Evolutionary conservation across 2,888 invertebrate species (phyloP), one percentile per base, ranked within the genome.

Genomic region (Ganaspis brasiliensis): DNA sequence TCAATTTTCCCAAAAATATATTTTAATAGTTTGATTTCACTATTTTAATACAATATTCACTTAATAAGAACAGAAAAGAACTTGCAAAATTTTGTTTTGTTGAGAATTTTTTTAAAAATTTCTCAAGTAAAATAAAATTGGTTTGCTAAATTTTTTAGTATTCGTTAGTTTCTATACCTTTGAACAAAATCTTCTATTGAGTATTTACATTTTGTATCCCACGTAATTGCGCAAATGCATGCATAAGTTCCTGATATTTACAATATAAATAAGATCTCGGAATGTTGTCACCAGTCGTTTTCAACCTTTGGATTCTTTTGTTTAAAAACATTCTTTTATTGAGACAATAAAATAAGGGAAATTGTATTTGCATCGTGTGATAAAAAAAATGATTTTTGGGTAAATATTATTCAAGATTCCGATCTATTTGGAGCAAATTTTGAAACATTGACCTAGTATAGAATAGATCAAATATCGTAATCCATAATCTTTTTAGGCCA

Each of bases 141-240:
- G 6, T 16, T n/a, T n/a, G 31, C n/a, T 59, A 59, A 31, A 8
- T 59, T 59, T 31, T 59, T 57, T 8, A 6, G 8, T 59, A 59
- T 26, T 59, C 59, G n/a, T 26, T 26, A 24, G 10, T 16, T 61
- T 61, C 35, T 19, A 59, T 31, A 61, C 35, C 19, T 61, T 61
- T 16, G 61, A 8, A n/a, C n/a, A 61, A 35, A 31, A 9, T 16
- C 9, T 61, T 37, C 61, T 61, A 26, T 19, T 35, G 9, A n/a
- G 31, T 61, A 35, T 61, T 61, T 61, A 61, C 61, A 61, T 61
- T 35, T 35, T 16, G 5, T 19, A 35, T 35, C 31, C 59, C 9
- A 61, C 61, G 61, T 35, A 61, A 61, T 35, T 61, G 61, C 35
- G 61, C 35, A 61, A 61, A 61, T 26, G 57, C 6, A 61, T 61